These are phyloP conservation scores for Stratiolaelaps scimitus DNA, from an alignment of 1,140 invertebrate species.

Conservation along the genomic window DNA sequence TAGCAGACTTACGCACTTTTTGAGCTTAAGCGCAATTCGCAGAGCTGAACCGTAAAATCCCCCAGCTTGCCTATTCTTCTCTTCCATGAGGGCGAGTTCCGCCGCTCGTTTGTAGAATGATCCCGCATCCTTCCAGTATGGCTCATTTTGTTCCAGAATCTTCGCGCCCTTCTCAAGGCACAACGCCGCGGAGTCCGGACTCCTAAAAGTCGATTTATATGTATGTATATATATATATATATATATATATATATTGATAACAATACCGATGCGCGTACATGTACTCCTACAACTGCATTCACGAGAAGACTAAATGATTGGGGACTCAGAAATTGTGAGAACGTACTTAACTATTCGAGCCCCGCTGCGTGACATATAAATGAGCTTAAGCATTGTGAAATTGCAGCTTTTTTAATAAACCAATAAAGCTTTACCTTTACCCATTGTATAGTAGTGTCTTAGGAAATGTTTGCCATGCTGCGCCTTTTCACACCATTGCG, in stretches of 20 bases:
- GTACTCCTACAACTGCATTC: not conserved
- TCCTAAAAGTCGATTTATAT: not conserved
- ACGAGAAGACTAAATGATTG: too few relatives aligned
- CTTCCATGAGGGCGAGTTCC: constrained; percentile 16
- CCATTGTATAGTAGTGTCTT: too few relatives aligned
- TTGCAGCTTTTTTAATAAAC: too few relatives aligned
- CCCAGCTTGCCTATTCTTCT: constrained; percentile 7
- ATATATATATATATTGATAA: not conserved
- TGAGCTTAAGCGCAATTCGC: constrained; percentile 20
- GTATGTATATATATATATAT: not conserved
- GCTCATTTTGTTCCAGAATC: constrained; percentile 10
- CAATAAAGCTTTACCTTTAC: too few relatives aligned
- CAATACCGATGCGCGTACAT: not conserved
- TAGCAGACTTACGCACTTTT: not conserved
- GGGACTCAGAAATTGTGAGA: too few relatives aligned
- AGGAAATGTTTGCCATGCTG: too few relatives aligned
- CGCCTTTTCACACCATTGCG: too few relatives aligned
- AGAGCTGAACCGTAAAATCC: not conserved
- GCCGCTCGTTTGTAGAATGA: constrained; percentile 23
- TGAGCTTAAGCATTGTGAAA: too few relatives aligned
- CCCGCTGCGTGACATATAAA: too few relatives aligned
- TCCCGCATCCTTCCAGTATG: constrained; percentile 3
- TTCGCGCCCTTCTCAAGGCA: constrained; percentile 8
- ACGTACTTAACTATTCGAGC: too few relatives aligned
- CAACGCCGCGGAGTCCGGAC: constrained; percentile 9